These are phyloP conservation scores for Sceloporus tristichus DNA, from an alignment of 2,113 vertebrate species.

Conservation along the genomic window DNA sequence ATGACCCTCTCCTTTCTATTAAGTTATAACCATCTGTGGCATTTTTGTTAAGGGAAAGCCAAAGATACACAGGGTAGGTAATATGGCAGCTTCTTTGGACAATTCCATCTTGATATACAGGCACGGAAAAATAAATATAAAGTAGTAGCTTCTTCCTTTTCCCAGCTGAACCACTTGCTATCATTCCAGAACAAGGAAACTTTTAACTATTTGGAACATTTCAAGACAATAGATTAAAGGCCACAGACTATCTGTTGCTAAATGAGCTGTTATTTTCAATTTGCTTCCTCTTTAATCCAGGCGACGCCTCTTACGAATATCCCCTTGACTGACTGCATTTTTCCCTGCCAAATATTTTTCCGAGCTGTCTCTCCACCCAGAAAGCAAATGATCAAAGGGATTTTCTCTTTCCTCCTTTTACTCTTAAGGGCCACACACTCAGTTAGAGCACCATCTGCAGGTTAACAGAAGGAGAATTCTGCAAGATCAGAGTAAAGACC, in stretches of 20 bases:
- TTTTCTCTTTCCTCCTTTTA: rapidly evolving
- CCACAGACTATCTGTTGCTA: constrained; percentile 55
- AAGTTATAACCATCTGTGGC: background rate
- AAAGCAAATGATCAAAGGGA: constrained; percentile 36
- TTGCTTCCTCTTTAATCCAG: constrained; percentile 8
- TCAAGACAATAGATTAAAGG: constrained; percentile 60
- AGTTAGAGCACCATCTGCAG: background rate
- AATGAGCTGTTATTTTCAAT: constrained; percentile 66
- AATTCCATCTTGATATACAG: constrained; percentile 50
- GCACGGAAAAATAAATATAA: constrained; percentile 50
- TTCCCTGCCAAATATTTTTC: constrained; percentile 46
- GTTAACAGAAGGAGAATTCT: background rate
- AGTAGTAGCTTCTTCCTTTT: constrained; percentile 37
- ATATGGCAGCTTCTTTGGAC: background rate
- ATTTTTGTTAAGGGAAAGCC: background rate
- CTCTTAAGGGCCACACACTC: rapidly evolving
- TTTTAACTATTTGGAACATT: constrained; percentile 42
- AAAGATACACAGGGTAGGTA: background rate
- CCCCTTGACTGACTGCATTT: constrained; percentile 14
- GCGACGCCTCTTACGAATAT: constrained; percentile 22
- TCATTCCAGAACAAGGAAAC: constrained; percentile 11
- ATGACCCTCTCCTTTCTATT: constrained; percentile 40
- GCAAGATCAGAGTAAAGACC: background rate
- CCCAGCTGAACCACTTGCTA: constrained; percentile 6
- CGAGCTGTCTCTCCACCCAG: constrained; percentile 40